Evolutionary conservation across 2,113 vertebrate genomes (phyloP), one percentile per base, ranked within the genome.

Genomic region (Nestor notabilis): DNA sequence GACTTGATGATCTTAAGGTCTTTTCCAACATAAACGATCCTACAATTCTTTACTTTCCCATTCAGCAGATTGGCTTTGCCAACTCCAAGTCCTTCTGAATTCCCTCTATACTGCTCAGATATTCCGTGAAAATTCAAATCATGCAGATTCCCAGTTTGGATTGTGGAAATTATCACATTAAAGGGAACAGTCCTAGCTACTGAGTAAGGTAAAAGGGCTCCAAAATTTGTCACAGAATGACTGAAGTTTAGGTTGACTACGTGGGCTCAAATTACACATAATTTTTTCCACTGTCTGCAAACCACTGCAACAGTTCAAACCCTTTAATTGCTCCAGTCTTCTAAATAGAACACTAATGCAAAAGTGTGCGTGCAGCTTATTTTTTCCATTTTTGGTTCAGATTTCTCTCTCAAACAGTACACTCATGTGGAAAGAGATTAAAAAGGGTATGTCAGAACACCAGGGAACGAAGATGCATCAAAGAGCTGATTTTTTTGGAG

Each of bases 181-280:
- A 0, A 65, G 33, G 61, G 35, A 69, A 53, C 24, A 71, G 39
- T 20, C 35, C 61, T 63, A 53, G 46, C 0, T 4, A 75, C 52
- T 46, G 3, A 5, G 17, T 27, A 58, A 37, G 14, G 11, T 66
- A 79, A 52, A 72, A 80, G 23, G 0, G 0, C 35, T 66, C n/a
- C 58, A 56, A 9, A 24, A 60, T 68, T 52, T 72, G 29, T 44
- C 63, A 72, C 13, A 50, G 25, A 91, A 76, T 13, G 7, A 84
- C 1, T 0, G 28, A 37, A 29, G 9, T 47, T 72, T 69, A 27
- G 17, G 23, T 12, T 64, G 33, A 64, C 35, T 29, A 55, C 2
- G 4, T 17, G 19, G 33, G 18, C 56, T 65, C 56, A 33, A 10
- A 25, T 39, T 25, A 56, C 17, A 20, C 11, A n/a, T 50, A 0